Conservation (phyloP, 1,140 invertebrate genomes). For the Halyomorpha halys region DNA sequence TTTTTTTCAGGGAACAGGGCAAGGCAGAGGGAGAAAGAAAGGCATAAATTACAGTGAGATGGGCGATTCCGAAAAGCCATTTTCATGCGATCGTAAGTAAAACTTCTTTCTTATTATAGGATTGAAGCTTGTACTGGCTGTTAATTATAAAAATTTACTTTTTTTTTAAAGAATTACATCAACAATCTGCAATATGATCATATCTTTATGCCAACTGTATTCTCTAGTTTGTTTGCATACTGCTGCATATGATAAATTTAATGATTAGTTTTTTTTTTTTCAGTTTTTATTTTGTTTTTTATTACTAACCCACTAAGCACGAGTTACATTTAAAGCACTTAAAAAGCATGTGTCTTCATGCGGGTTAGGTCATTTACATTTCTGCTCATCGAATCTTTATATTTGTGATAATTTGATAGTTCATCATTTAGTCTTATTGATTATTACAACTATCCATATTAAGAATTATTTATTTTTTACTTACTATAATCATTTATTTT, state of each 20-base stretch:
- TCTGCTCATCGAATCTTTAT: neutral
- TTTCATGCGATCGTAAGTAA: constrained; percentile 82
- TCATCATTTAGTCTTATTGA: too few species aligned
- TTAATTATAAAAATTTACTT: constrained; percentile 7
- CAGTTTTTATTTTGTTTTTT: constrained; percentile 10
- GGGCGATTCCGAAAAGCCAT: constrained; percentile 77
- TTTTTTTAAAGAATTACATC: neutral
- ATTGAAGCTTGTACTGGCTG: constrained; percentile 12
- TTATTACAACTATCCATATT: too few species aligned
- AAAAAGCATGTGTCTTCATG: constrained; percentile 6
- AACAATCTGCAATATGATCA: constrained; percentile 14
- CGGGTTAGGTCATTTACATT: constrained; percentile 11
- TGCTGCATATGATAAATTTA: constrained; percentile 11
- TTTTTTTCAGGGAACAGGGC: constrained; percentile 44
- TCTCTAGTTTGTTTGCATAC: constrained; percentile 14
- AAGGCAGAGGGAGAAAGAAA: constrained; percentile 60
- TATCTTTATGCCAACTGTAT: constrained; percentile 7
- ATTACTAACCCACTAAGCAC: constrained; percentile 25
- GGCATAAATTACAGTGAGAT: constrained; percentile 50
- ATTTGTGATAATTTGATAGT: too few species aligned
- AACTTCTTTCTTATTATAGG: constrained; percentile 29
- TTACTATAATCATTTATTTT: too few species aligned
- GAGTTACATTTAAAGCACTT: constrained; percentile 19
- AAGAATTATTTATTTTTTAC: too few species aligned
- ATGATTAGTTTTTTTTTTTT: constrained; percentile 16